Conservation (phyloP, 2,888 invertebrate genomes). For the Drosophila pegasa region DNA sequence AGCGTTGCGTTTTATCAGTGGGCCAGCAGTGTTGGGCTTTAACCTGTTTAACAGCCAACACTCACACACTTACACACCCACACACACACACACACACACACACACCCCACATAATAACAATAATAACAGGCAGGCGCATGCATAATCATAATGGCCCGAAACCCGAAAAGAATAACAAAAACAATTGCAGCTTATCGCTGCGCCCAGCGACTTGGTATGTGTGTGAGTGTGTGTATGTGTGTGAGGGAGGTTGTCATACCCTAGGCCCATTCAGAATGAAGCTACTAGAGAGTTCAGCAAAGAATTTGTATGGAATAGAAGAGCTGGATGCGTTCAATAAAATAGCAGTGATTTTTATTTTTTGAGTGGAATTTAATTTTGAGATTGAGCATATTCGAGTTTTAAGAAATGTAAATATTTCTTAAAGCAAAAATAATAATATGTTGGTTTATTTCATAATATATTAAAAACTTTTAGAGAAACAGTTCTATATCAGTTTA, state of each 20-base stretch:
- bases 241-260: background rate
- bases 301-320: no score
- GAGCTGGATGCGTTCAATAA: no score
- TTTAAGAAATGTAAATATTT: no score
- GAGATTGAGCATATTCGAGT: no score
- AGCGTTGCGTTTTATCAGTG: constrained; percentile 24
- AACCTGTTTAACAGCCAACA: constrained; percentile 23
- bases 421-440: no score
- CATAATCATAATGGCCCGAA: constrained; percentile 37
- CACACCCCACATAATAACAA: background rate
- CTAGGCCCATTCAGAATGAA: background rate
- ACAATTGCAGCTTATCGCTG: constrained; percentile 50
- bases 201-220: constrained; percentile 19
- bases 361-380: no score
- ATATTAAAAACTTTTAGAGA: no score
- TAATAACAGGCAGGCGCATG: constrained; percentile 28
- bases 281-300: no score
- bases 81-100: constrained; percentile 2
- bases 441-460: no score
- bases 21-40: constrained; percentile 11
- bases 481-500: no score
- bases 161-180: constrained; percentile 22
- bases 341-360: no score
- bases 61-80: constrained; percentile 3
- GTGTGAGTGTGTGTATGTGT: background rate